Percentiles rank a stretch among this genome's conserved stretches.
Conservation (phyloP, 2,113 vertebrate genomes). For the Ivindomyrus marchei region DNA sequence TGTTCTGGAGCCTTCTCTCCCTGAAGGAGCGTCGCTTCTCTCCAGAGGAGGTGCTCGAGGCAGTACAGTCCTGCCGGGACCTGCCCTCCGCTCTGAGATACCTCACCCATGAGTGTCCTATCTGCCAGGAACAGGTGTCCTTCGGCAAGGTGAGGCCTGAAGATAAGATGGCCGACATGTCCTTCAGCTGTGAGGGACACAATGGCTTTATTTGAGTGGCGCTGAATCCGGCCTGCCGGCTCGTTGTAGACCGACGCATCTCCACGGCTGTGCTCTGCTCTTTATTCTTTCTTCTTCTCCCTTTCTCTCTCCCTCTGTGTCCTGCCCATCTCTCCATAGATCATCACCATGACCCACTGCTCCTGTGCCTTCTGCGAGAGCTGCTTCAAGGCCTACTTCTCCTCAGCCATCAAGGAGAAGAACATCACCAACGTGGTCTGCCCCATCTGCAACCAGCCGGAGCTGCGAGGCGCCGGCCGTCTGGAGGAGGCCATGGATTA, state of each 20-base stretch:
- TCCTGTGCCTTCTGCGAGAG: conserved; percentile 59
- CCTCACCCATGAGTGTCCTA: conserved; percentile 60
- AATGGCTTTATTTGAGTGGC: neutral
- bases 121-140: conserved; percentile 61
- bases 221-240: neutral
- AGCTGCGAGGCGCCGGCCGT: conserved; percentile 40
- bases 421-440: conserved; percentile 56
- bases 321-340: conserved; percentile 36
- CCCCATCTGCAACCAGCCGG: conserved; percentile 58
- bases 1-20: conserved; percentile 50
- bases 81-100: conserved; percentile 57
- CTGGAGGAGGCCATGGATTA: conserved; percentile 60
- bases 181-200: neutral
- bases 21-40: conserved; percentile 51
- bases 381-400: conserved; percentile 63
- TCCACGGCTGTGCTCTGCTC: neutral
- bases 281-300: neutral
- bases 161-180: neutral
- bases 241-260: neutral
- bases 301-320: neutral
- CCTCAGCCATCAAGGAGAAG: conserved; percentile 59
- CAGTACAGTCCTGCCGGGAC: conserved; percentile 53
- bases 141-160: conserved; percentile 57
- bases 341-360: conserved; percentile 68
- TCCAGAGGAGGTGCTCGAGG: conserved; percentile 54